Percentiles rank a stretch among this genome's conserved stretches.
These are phyloP conservation scores for Pangasius sanitwongsei DNA, from an alignment of 2,797 vertebrate species.

Conservation along the genomic window DNA sequence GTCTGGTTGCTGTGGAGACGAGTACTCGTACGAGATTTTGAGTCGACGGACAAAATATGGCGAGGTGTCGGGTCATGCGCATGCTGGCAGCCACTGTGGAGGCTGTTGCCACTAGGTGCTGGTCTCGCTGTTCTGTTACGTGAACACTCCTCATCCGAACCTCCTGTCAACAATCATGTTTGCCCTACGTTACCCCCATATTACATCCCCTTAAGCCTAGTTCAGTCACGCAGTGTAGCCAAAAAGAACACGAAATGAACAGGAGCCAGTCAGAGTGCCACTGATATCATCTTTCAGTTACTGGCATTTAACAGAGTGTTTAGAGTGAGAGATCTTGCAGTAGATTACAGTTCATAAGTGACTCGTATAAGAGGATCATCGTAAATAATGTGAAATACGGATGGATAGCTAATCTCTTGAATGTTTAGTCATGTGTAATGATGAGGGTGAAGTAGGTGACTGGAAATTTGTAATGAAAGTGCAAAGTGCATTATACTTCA, in stretches of 20 bases:
- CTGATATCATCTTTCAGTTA: not conserved
- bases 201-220: constrained; percentile 35
- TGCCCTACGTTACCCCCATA: constrained; percentile 30
- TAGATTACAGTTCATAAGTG: constrained; percentile 5
- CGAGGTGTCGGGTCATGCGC: constrained; percentile 83
- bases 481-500: not conserved
- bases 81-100: constrained; percentile 84
- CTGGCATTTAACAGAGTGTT: constrained; percentile 16
- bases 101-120: constrained; percentile 88
- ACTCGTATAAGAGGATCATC: not conserved
- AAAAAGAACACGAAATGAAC: constrained; percentile 2
- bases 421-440: constrained; percentile 6
- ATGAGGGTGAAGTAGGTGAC: constrained; percentile 14
- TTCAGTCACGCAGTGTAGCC: constrained; percentile 33
- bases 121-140: constrained; percentile 30
- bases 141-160: constrained; percentile 47
- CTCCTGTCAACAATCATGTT: constrained; percentile 29
- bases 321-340: not conserved
- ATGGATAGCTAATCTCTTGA: not conserved
- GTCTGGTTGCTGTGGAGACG: constrained; percentile 91
- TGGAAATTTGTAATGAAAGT: constrained; percentile 14
- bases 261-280: not conserved
- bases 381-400: not conserved
- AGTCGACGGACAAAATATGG: constrained; percentile 91
- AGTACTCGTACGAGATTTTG: constrained; percentile 93